Conservation (phyloP, 2,113 vertebrate genomes). For the Heloderma charlesbogerti region DNA sequence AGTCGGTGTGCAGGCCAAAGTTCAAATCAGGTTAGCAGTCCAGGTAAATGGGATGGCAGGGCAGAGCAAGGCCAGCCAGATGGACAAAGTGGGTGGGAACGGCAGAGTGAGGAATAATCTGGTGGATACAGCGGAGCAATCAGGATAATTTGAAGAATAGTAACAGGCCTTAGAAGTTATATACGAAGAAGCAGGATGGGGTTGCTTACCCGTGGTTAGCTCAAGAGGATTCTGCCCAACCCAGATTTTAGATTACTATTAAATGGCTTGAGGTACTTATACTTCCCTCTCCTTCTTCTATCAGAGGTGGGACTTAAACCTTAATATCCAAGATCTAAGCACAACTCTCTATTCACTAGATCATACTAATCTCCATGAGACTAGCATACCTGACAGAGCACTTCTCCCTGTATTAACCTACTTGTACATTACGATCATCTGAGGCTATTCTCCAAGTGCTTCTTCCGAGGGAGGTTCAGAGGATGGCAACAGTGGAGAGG, state of each 20-base stretch:
- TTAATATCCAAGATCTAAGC: neutral
- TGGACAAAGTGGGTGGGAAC: neutral
- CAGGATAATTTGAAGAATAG: neutral
- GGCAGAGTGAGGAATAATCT: neutral
- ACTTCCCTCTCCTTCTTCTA: neutral
- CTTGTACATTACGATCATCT: no score
- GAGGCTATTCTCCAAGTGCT: no score
- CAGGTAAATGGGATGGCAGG: neutral
- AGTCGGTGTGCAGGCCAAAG: neutral
- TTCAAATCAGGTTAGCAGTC: neutral
- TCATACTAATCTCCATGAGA: neutral
- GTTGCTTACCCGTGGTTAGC: neutral
- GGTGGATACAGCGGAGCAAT: neutral
- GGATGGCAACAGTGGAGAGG: no score
- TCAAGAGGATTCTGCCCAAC: neutral
- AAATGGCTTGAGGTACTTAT: neutral
- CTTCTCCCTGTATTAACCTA: no score
- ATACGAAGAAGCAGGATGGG: neutral
- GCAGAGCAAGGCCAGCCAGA: neutral
- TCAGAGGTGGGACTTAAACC: neutral
- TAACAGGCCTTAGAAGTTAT: neutral
- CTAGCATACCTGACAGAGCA: neutral
- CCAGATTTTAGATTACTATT: neutral
- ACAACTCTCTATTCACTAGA: neutral
- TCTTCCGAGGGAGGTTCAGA: no score